A percentile compares a stretch with the other conserved stretches of the same genome.
phyloP scores from a whole-genome alignment of 2,888 invertebrate genomes.

The Scotopteryx bipunctaria region DNA sequence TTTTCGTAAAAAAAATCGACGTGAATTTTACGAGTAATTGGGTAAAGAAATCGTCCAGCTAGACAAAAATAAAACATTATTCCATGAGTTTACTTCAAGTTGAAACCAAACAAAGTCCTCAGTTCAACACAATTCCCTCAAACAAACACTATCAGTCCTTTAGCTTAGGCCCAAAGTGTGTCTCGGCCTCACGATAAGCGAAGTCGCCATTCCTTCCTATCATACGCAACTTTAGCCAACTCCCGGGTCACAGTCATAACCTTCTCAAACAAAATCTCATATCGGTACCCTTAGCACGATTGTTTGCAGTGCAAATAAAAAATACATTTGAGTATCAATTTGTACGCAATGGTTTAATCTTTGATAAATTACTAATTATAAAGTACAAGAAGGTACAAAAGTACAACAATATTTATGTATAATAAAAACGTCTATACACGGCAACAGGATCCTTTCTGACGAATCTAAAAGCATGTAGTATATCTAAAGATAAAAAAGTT shows the following conservation, averaged over 20 bases:
- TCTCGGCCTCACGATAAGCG: conserved; percentile 9
- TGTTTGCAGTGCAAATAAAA: neutral
- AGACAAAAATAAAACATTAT: neutral
- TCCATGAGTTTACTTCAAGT: neutral
- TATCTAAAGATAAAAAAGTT: no score
- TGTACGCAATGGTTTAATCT: no score
- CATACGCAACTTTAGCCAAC: conserved; percentile 7
- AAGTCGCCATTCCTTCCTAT: conserved; percentile 14
- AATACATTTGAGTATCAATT: neutral
- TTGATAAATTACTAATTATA: no score
- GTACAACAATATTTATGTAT: no score
- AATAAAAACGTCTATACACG: no score
- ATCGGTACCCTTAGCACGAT: neutral
- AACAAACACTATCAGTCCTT: conserved; percentile 2
- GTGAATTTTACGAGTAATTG: no score
- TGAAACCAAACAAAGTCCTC: neutral
- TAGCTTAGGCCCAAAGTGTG: conserved; percentile 8
- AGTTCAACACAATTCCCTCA: conserved; percentile 8
- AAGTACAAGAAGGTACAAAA: no score
- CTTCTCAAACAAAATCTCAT: conserved; percentile 17
- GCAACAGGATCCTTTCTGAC: no score
- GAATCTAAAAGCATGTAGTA: no score
- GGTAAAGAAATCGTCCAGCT: no score
- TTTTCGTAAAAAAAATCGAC: no score
- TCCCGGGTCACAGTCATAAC: neutral